phyloP scores from a whole-genome alignment of 2,113 vertebrate genomes.

The Paramisgurnus dabryanus region DNA sequence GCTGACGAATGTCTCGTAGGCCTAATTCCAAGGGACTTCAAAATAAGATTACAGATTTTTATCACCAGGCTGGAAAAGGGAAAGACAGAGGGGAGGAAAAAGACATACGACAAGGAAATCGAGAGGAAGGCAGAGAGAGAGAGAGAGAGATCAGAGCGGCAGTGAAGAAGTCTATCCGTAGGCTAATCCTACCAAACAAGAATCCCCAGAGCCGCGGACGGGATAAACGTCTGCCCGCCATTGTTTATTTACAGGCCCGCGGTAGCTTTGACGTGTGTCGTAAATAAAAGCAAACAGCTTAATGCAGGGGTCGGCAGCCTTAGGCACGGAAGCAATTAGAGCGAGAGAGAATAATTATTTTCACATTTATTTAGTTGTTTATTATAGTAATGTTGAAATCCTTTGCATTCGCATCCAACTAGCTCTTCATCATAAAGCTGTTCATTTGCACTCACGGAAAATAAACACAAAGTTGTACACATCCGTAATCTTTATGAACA shows the following conservation, averaged over 20 bases:
- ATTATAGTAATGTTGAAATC: constrained; percentile 1
- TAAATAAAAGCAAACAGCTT: constrained; percentile 72
- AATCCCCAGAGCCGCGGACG: constrained; percentile 33
- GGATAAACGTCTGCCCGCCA: neutral
- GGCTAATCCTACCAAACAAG: constrained; percentile 60
- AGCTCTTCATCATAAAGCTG: constrained; percentile 15
- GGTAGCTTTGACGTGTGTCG: constrained; percentile 51
- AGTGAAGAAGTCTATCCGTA: constrained; percentile 55
- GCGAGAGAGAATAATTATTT: neutral
- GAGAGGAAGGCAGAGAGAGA: constrained; percentile 30
- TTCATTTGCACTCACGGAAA: too few species aligned
- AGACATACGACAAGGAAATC: constrained; percentile 52
- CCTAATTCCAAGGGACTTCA: constrained; percentile 75
- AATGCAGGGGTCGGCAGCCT: constrained; percentile 50
- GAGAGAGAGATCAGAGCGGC: constrained; percentile 33
- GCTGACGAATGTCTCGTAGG: constrained; percentile 75
- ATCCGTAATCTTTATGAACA: too few species aligned
- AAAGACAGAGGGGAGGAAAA: constrained; percentile 32
- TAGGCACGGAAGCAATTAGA: neutral
- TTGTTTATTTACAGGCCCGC: constrained; percentile 23
- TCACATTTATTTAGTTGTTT: neutral
- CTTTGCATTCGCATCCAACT: neutral
- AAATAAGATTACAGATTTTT: constrained; percentile 78
- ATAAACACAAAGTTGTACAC: neutral
- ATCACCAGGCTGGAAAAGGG: constrained; percentile 68